Evolutionary conservation across 2,888 invertebrate species (phyloP), one percentile per base, ranked within the genome.

Genomic region (Amblyteles armatorius): DNA sequence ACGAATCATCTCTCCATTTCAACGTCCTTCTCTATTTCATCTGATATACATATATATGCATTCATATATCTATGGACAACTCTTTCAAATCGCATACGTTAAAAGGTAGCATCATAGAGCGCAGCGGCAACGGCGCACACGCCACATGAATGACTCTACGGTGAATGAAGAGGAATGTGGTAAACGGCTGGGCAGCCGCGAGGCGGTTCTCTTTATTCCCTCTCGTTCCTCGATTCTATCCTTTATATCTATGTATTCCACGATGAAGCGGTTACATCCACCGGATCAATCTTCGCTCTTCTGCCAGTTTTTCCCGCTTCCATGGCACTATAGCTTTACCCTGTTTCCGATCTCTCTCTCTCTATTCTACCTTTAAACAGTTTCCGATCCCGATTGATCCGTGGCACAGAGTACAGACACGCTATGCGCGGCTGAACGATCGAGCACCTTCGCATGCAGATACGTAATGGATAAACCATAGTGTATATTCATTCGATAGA

Each of bases 231-330:
- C 44, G 16, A 16, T 71, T 26, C 65, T 44, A 82, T 79, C 79
- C 76, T 79, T 81, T 81, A 65, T 65, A 40, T 57, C 26, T 69
- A 69, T 29, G 63, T 33, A 50, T 69, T 40, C 55, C 33, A 60
- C 82, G 78, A 85, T 85, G 79, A 84, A 84, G 77, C 74, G 73
- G 65, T 26, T 76, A 74, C 79, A 79, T 79, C 44, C 82, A 40
- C 29, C 63, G 52, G 68, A 74, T 85, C 72, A 72, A 82, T 68
- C 67, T 79, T 48, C 68, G 48, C 79, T 77, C 60, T 71, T 79
- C 80, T 57, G 60, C 57, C 65, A 48, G 44, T 79, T 79, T 81
- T 74, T 65, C 68, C 19, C 69, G 69, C 52, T 67, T 77, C 67
- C 22, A 52, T 67, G 22, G 76, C 76, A 76, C 65, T 76, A 67